Percentiles rank a stretch among this genome's conserved stretches.
phyloP scores from a whole-genome alignment of 2,113 vertebrate genomes.

The Mobula hypostoma region DNA sequence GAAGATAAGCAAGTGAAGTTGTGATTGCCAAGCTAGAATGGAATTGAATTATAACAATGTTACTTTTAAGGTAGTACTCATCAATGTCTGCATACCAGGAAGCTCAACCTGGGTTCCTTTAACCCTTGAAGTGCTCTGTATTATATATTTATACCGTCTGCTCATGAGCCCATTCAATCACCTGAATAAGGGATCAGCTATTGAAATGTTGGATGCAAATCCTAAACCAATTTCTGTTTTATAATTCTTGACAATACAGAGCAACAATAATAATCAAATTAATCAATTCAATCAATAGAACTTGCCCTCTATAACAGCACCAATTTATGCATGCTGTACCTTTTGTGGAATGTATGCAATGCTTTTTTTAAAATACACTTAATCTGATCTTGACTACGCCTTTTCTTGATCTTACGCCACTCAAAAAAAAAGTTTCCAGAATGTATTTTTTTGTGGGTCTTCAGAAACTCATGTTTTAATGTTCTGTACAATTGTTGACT shows the following conservation, averaged over 20 bases:
- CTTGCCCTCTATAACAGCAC: background rate
- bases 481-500: background rate
- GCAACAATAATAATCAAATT: background rate
- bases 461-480: background rate
- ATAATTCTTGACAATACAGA: background rate
- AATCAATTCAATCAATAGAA: background rate
- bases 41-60: background rate
- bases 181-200: background rate
- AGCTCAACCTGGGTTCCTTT: background rate
- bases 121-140: background rate
- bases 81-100: background rate
- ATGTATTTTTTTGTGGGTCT: background rate
- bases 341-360: background rate
- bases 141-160: background rate
- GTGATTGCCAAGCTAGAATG: background rate
- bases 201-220: background rate
- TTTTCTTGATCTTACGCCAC: background rate
- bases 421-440: background rate
- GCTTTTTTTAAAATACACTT: background rate
- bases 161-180: background rate
- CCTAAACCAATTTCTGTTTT: background rate
- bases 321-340: background rate
- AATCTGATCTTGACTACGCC: background rate
- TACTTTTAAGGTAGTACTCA: background rate
- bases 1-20: background rate